Conservation (phyloP, 1,140 invertebrate species). For the Drosophila ambigua region DNA sequence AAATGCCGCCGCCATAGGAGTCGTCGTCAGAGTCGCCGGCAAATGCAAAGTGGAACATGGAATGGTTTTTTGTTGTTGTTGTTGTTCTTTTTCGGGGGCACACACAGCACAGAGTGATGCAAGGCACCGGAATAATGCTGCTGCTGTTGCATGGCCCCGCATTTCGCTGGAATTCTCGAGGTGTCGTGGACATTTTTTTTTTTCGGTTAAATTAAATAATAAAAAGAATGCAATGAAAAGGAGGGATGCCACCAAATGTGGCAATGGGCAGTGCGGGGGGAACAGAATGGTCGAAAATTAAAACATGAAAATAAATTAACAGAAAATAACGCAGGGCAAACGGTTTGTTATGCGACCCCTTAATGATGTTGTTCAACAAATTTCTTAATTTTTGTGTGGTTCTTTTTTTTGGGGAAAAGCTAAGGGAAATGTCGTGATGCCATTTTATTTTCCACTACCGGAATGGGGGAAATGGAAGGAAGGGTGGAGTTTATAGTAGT, state of each 20-base stretch:
- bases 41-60: constrained; percentile 48
- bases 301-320: constrained; percentile 50
- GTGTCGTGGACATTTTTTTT: constrained; percentile 51
- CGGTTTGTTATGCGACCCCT: constrained; percentile 41
- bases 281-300: constrained; percentile 29
- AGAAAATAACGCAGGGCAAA: constrained; percentile 22
- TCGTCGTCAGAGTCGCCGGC: constrained; percentile 17
- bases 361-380: constrained; percentile 63
- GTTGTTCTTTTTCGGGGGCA: neutral
- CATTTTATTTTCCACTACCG: neutral
- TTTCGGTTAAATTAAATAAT: constrained; percentile 46
- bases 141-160: constrained; percentile 28
- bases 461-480: neutral
- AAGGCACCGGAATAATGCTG: constrained; percentile 9
- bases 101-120: too few species aligned
- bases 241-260: neutral
- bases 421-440: constrained; percentile 42
- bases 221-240: constrained; percentile 12
- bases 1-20: constrained; percentile 1
- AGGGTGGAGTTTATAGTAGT: too few species aligned
- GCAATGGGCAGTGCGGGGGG: neutral
- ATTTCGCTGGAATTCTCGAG: constrained; percentile 52
- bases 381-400: constrained; percentile 35
- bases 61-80: constrained; percentile 14
- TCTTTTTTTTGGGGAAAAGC: neutral